Conservation (phyloP, 2,888 invertebrate genomes). For the Diplolepis rosae region DNA sequence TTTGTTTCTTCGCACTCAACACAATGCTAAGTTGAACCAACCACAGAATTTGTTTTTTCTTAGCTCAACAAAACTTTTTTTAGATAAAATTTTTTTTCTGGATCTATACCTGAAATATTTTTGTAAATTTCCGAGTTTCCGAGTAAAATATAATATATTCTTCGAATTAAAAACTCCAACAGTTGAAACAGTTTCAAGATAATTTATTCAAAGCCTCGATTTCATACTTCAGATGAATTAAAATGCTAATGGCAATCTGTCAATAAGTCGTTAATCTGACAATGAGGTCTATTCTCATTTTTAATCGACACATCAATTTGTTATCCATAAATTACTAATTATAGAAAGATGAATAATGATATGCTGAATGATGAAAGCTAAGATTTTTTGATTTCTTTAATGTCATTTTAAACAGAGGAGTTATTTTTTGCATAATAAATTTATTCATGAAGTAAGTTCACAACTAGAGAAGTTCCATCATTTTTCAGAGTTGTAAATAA, state of each 20-base stretch:
- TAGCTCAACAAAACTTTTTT: no score
- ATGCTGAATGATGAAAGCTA: slow-evolving; percentile 1
- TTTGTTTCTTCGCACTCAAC: no score
- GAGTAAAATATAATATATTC: no score
- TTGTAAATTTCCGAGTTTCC: no score
- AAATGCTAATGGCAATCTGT: neutral
- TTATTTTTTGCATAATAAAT: slow-evolving; percentile 18
- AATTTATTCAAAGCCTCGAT: neutral
- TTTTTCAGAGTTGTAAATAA: slow-evolving; percentile 38
- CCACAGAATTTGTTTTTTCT: no score
- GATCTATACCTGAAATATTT: no score
- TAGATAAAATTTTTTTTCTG: no score
- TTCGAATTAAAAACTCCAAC: no score
- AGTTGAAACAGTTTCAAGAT: neutral
- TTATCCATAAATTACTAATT: neutral
- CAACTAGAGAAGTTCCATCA: slow-evolving; percentile 24
- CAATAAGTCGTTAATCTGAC: neutral
- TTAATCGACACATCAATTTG: neutral
- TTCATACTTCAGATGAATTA: neutral
- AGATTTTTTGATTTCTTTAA: slow-evolving; percentile 6
- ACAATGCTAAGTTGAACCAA: no score
- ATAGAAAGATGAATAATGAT: neutral
- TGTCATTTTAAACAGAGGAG: slow-evolving; percentile 4
- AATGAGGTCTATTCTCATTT: neutral
- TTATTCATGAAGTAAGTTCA: slow-evolving; percentile 6